Conservation (phyloP, 2,888 invertebrate genomes). For the Tinea trinotella region DNA sequence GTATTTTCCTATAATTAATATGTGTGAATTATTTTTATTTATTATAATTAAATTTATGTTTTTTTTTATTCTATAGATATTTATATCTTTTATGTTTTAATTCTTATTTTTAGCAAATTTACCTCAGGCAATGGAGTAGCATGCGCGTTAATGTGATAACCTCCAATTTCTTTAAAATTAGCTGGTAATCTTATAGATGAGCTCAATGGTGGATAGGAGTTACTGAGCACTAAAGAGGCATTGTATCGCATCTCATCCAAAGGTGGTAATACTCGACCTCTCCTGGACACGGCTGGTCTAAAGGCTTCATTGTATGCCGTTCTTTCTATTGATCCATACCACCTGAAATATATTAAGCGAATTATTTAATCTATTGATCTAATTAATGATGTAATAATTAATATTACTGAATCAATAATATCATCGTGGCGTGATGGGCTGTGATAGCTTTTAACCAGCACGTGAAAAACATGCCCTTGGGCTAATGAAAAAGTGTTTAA, state of each 20-base stretch:
- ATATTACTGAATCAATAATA: too few relatives aligned
- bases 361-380: too few relatives aligned
- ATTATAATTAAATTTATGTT: neutral
- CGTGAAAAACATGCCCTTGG: too few relatives aligned
- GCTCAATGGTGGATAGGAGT: conserved; percentile 41
- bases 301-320: conserved; percentile 28
- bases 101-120: too few relatives aligned
- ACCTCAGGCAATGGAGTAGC: conserved; percentile 33
- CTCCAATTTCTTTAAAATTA: conserved; percentile 39
- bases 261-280: conserved; percentile 33
- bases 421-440: too few relatives aligned
- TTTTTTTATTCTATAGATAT: too few relatives aligned
- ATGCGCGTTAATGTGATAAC: conserved; percentile 41
- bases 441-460: too few relatives aligned
- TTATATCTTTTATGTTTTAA: too few relatives aligned
- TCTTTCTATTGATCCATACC: neutral
- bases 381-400: too few relatives aligned
- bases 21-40: neutral
- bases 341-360: too few relatives aligned
- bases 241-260: conserved; percentile 35
- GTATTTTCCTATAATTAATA: too few relatives aligned
- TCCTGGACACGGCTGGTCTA: conserved; percentile 29
- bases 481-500: too few relatives aligned
- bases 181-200: conserved; percentile 34
- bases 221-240: conserved; percentile 41